Percentiles rank a stretch among this genome's conserved stretches.
Evolutionary conservation across 2,797 vertebrate genomes (phyloP).

Genomic region (Lateolabrax maculatus): DNA sequence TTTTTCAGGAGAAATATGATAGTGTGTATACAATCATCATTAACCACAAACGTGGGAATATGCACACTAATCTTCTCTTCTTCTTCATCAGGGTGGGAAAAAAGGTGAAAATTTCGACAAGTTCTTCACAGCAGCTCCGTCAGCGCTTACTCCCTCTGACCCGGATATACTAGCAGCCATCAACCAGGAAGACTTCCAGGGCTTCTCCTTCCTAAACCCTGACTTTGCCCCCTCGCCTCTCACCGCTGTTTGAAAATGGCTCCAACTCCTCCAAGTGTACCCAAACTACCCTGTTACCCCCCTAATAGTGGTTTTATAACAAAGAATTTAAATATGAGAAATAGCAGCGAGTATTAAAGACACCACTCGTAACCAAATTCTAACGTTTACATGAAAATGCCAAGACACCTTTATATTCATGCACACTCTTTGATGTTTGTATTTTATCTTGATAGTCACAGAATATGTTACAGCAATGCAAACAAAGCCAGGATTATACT

Average conservation of each 20-base stretch:
- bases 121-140: conserved; percentile 91
- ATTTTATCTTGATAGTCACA: conserved; percentile 44
- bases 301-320: conserved; percentile 62
- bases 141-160: conserved; percentile 92
- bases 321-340: conserved; percentile 50
- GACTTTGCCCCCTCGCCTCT: conserved; percentile 87
- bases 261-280: not conserved
- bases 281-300: conserved; percentile 1
- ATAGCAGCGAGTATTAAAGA: conserved; percentile 40
- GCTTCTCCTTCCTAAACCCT: conserved; percentile 91
- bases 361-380: conserved; percentile 59
- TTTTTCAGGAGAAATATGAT: conserved; percentile 1
- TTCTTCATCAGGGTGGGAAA: conserved; percentile 87
- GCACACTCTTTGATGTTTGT: conserved; percentile 42
- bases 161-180: conserved; percentile 91
- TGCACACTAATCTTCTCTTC: conserved; percentile 19
- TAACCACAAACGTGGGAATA: not conserved
- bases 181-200: conserved; percentile 92
- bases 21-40: conserved; percentile 2
- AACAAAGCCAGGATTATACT: conserved; percentile 29
- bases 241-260: conserved; percentile 82
- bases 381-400: conserved; percentile 72
- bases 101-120: conserved; percentile 95
- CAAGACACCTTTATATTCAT: conserved; percentile 60
- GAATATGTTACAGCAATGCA: conserved; percentile 43